Percentiles rank a stretch among this genome's conserved stretches.
Conservation (phyloP, 2,888 invertebrate species). For the Aplocera efformata region DNA sequence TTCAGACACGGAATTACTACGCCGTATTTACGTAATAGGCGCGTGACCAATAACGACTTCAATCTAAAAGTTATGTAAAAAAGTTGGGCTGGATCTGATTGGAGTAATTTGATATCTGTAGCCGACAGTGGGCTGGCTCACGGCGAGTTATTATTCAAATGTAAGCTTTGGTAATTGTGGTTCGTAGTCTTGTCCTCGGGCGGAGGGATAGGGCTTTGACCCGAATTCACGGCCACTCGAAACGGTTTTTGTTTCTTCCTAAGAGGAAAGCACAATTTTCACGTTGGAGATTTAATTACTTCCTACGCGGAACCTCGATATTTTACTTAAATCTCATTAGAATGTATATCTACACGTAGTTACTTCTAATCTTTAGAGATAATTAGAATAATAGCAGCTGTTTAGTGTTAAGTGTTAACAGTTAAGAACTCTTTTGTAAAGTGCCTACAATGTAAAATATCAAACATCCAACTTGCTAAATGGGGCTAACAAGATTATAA, state of each 20-base stretch:
- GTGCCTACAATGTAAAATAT: not conserved
- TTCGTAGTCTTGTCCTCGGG: conserved; percentile 23
- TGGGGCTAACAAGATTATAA: conserved; percentile 33
- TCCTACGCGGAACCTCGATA: conserved; percentile 6
- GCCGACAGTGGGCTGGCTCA: conserved; percentile 19
- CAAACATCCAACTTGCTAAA: conserved; percentile 18
- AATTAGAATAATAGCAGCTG: no score
- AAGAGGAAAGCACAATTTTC: conserved; percentile 14
- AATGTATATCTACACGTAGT: not conserved
- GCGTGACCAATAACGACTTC: conserved; percentile 20
- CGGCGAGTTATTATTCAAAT: conserved; percentile 29
- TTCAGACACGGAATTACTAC: conserved; percentile 46
- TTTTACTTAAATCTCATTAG: conserved; percentile 6
- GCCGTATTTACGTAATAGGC: conserved; percentile 30
- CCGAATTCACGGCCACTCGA: conserved; percentile 50
- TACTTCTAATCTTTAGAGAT: no score
- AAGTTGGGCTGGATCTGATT: conserved; percentile 18
- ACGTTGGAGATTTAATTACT: conserved; percentile 4
- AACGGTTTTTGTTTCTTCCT: conserved; percentile 8
- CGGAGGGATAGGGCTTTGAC: conserved; percentile 53
- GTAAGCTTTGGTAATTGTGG: conserved; percentile 32
- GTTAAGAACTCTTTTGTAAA: no score
- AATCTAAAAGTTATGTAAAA: conserved; percentile 22
- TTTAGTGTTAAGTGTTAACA: no score
- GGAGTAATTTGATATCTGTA: conserved; percentile 28